Evolutionary conservation across 2,888 invertebrate genomes (phyloP), one percentile per base, ranked within the genome.

Genomic region (Himalopsyche anomala): DNA sequence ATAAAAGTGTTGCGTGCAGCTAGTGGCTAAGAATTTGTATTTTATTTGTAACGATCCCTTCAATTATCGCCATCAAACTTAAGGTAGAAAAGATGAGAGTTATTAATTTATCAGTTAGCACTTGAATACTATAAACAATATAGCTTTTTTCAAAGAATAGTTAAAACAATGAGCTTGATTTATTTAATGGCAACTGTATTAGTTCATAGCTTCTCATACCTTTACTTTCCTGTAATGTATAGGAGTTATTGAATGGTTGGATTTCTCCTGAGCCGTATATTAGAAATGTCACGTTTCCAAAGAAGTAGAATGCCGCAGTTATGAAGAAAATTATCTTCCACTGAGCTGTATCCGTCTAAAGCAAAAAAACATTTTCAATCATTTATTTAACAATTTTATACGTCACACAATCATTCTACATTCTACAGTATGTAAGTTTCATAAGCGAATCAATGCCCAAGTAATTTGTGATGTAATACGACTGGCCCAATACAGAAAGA

Each of bases 281-380:
- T 8, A 87, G 42, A 42, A 82, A 87, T 9, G 85, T 17, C 15
- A 80, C 40, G 80, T 85, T 87, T 80, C 85, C 81, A 6, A 85
- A 40, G 38, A 84, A 81, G 38, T 83, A 84, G 4, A 81, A 8
- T 2, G 56, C 85, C 12, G 87, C 80, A 17, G 85, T 79, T 17
- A 87, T 54, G 5, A 85, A 36, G 80, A 85, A 87, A n/a, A 85
- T 82, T n/a, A 55, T 55, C 17, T 84, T 38, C 87, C 87, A 87
- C 80, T 84, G 85, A 15, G 17, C 51, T 11, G 81, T 45, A 79
- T 85, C 87, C 40, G 51, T 81, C 87, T 87, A 42, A 45, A 87
- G 82, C 28, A 28, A 54, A 36, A n/a, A 19, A 62, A 15, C 17
- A 82, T 40, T 4, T 55, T 38, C 9, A 38, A 55, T 15, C 28